A percentile compares a stretch with the other conserved stretches of the same genome.
These are phyloP conservation scores for Rotaria socialis DNA, from an alignment of 2,888 invertebrate genomes.

Conservation along the genomic window DNA sequence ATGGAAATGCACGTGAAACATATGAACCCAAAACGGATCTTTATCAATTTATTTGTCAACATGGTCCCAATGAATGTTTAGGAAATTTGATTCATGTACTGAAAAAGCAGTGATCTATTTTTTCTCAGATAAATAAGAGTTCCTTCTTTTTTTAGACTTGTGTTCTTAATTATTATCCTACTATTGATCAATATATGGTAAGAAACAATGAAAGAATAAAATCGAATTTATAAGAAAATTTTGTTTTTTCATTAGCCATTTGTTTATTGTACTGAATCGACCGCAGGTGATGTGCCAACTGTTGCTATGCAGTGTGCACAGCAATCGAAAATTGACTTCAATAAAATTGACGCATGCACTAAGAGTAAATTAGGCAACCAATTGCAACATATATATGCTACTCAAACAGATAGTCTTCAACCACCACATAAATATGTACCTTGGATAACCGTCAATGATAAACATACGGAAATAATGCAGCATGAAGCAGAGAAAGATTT, in stretches of 20 bases:
- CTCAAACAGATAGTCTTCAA: conserved; percentile 52
- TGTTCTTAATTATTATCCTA: conserved; percentile 51
- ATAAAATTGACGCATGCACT: conserved; percentile 52
- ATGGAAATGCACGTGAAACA: conserved; percentile 39
- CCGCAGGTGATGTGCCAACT: conserved; percentile 24
- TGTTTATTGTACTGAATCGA: conserved; percentile 55
- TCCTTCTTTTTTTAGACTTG: conserved; percentile 50
- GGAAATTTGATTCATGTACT: conserved; percentile 54
- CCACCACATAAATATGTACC: conserved; percentile 56
- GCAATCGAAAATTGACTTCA: conserved; percentile 49
- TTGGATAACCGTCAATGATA: conserved; percentile 58
- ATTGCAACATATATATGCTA: conserved; percentile 55
- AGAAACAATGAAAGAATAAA: background rate
- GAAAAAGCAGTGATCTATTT: background rate
- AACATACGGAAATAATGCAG: conserved; percentile 53
- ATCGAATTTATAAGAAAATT: background rate
- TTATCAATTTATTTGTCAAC: conserved; percentile 55
- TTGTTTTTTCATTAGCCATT: conserved; percentile 48
- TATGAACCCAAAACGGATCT: conserved; percentile 35
- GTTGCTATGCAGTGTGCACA: conserved; percentile 51
- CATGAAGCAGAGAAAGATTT: conserved; percentile 51
- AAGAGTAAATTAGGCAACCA: conserved; percentile 51
- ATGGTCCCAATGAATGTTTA: conserved; percentile 56
- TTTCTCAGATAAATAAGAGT: no score
- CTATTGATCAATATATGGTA: conserved; percentile 18